Evolutionary conservation across 2,888 invertebrate species (phyloP).

Genomic region (Ctenicera cuprea): DNA sequence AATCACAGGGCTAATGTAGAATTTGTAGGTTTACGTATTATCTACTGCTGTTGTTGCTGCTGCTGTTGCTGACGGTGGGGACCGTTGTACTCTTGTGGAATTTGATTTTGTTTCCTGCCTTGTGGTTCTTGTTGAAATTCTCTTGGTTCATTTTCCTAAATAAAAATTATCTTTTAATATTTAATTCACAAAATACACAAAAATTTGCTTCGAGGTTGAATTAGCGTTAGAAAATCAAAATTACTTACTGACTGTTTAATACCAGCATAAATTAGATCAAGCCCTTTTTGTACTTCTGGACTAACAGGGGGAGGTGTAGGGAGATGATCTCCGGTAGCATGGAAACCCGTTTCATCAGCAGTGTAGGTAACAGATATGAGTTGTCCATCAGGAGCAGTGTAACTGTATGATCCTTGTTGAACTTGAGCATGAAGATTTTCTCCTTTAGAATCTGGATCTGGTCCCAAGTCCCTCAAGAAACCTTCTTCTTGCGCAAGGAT

Average conservation of each 20-base stretch:
- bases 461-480: constrained; percentile 79
- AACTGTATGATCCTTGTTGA: constrained; percentile 86
- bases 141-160: constrained; percentile 29
- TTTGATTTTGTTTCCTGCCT: constrained; percentile 72
- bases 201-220: too few species aligned
- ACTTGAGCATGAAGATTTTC: constrained; percentile 82
- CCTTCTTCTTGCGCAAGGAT: constrained; percentile 88
- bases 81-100: constrained; percentile 79
- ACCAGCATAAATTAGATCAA: constrained; percentile 90
- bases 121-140: constrained; percentile 69
- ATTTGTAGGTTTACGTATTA: not conserved
- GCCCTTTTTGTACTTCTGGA: constrained; percentile 89
- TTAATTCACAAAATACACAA: not conserved
- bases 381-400: constrained; percentile 87
- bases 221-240: not conserved
- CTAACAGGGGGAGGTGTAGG: constrained; percentile 90
- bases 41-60: not conserved
- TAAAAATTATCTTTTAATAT: not conserved
- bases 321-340: constrained; percentile 87
- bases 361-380: constrained; percentile 85
- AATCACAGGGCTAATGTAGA: constrained; percentile 21
- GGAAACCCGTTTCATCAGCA: constrained; percentile 89
- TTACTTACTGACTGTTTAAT: constrained; percentile 79
- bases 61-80: constrained; percentile 71
- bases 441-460: constrained; percentile 73